Conservation (phyloP, 2,113 vertebrate genomes). For the Gulo gulo region DNA sequence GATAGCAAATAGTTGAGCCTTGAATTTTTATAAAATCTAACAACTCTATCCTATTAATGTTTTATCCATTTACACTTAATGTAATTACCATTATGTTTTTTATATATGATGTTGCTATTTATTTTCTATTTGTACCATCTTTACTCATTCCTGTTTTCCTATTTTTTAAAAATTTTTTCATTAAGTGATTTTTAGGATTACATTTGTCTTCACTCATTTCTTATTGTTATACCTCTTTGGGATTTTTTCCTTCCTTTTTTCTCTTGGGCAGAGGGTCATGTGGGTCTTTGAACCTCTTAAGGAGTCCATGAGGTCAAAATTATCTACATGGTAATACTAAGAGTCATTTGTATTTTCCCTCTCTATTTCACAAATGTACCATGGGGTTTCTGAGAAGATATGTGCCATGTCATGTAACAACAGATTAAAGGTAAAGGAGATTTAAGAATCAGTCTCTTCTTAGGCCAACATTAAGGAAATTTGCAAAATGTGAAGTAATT, state of each 20-base stretch:
- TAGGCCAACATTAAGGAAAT: not conserved
- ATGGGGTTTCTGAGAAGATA: not conserved
- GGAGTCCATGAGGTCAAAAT: not conserved
- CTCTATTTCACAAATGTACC: not conserved
- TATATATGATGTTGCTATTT: not conserved
- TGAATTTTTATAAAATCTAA: not conserved
- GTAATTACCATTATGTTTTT: not conserved
- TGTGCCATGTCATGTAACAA: not conserved
- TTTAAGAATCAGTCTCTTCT: not conserved
- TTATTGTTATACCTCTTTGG: not conserved
- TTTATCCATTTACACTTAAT: not conserved
- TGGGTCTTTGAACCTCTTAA: not conserved
- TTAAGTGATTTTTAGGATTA: not conserved
- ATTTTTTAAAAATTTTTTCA: not conserved
- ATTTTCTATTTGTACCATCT: not conserved
- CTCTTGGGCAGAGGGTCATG: not conserved
- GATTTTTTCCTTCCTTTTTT: not conserved
- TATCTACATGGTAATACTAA: not conserved
- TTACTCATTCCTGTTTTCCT: not conserved
- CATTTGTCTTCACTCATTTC: not conserved
- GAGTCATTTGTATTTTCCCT: not conserved
- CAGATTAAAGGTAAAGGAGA: not conserved
- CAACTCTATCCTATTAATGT: not conserved
- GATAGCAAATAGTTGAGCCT: not conserved
- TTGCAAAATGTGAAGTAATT: not conserved